Base-by-base conservation (phyloP, 2,888 invertebrate genomes). In the Pseudococcus longispinus region DNA sequence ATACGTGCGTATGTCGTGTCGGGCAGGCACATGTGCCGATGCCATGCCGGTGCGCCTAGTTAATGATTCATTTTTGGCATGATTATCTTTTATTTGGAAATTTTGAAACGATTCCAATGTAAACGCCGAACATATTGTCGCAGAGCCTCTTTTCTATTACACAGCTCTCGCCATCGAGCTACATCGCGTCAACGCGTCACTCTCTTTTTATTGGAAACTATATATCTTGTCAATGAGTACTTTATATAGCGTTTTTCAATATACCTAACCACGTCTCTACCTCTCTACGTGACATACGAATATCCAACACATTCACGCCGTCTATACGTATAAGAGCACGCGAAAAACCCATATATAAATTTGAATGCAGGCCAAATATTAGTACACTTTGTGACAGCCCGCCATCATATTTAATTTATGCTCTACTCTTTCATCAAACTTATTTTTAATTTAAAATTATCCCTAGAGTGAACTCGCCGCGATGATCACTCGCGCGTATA, bases 61-160 rank as follows among this genome's bases (percentile, higher is more conserved):
- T 74, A 74, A 74, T 74, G 74, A 74, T 74, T 74, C 74, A 74
- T 74, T 74, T 74, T 74, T 74, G 74, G 74, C 74, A 74, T 74
- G 74, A 74, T 74, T 74, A 74, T 37, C 32, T 74, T 74, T 74
- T 74, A 74, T 74, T 74, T 74, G 74, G 65, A 74, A 74, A 74
- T 32, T 74, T 74, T 74, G 74, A 74, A 74, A 15, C 37, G 37
- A 32, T 37, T 74, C 74, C 74, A 74, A 74, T 32, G 32, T 74
- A 74, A 74, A 74, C 74, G 32, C 51, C 15, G 8, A 37, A 29
- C 20, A 60, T 74, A 74, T 74, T 74, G 74, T 74, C 74, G 5
- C 23, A 70, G 29, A 26, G 23, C 4, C n/a, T 74, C 29, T 37
- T 29, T 9, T 5, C n/a, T 6, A 3, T n/a, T 51, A 51, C n/a